Evolutionary conservation across 2,888 invertebrate species (phyloP).

Genomic region (Adineta ricciae): DNA sequence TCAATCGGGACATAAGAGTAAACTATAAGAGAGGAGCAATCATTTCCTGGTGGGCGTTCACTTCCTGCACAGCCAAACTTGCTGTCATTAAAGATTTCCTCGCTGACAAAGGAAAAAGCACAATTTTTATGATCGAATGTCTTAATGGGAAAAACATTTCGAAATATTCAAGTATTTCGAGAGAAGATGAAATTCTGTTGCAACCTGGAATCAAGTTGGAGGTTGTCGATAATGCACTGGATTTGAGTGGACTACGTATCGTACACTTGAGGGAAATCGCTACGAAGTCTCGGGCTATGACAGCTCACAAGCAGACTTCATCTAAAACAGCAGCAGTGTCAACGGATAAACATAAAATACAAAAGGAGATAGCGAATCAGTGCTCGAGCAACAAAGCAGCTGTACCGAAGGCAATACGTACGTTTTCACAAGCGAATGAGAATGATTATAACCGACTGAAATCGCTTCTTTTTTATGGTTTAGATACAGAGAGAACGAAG

Average conservation of each 20-base stretch:
- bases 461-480: too few species aligned
- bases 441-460: too few species aligned
- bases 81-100: neutral
- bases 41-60: neutral
- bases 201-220: neutral
- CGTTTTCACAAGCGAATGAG: too few species aligned
- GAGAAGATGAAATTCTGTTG: neutral
- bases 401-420: too few species aligned
- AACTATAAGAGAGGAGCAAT: neutral
- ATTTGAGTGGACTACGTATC: neutral
- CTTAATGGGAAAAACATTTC: neutral
- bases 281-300: neutral
- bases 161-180: neutral
- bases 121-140: neutral
- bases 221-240: neutral
- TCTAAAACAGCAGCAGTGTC: neutral
- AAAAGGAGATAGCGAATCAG: too few species aligned
- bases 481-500: too few species aligned
- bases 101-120: neutral
- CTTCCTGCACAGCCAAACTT: neutral
- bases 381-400: too few species aligned
- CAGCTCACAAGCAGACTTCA: neutral
- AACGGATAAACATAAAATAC: neutral
- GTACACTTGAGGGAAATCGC: neutral
- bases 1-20: neutral